phyloP scores from a whole-genome alignment of 2,888 invertebrate genomes.

The Dione vanillae region DNA sequence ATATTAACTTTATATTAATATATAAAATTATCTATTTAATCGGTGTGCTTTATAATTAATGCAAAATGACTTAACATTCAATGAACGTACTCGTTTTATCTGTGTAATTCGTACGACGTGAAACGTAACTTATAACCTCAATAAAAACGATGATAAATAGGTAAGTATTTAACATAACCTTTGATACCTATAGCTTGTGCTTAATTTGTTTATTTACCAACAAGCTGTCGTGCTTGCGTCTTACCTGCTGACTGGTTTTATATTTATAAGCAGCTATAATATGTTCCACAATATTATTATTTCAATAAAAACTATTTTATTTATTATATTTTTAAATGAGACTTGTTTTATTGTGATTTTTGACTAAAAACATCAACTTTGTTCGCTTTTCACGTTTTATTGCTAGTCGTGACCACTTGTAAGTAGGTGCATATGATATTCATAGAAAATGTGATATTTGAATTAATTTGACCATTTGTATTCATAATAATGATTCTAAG shows the following conservation, averaged over 20 bases:
- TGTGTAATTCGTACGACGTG: constrained; percentile 18
- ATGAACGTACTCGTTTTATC: constrained; percentile 20
- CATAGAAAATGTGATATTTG: constrained; percentile 41
- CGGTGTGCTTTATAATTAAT: background rate
- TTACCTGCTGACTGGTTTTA: constrained; percentile 17
- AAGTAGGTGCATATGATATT: constrained; percentile 31
- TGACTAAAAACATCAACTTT: constrained; percentile 15
- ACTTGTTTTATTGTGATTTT: background rate
- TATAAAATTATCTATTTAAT: background rate
- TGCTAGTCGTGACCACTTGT: constrained; percentile 20
- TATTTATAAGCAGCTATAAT: constrained; percentile 1
- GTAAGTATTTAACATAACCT: constrained; percentile 30
- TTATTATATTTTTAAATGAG: background rate
- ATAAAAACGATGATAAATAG: constrained; percentile 29
- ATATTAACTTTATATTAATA: background rate
- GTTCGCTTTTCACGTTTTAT: constrained; percentile 23
- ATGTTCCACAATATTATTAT: background rate
- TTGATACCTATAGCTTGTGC: constrained; percentile 34
- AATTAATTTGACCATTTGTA: constrained; percentile 48
- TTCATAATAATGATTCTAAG: constrained; percentile 45
- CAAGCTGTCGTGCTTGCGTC: constrained; percentile 29
- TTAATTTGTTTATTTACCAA: constrained; percentile 42
- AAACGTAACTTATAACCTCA: constrained; percentile 29
- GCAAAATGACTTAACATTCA: constrained; percentile 7
- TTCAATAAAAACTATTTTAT: background rate